Percentiles rank a stretch among this genome's conserved stretches.
Evolutionary conservation across 2,113 vertebrate species (phyloP).

Genomic region (Catharus minimus): DNA sequence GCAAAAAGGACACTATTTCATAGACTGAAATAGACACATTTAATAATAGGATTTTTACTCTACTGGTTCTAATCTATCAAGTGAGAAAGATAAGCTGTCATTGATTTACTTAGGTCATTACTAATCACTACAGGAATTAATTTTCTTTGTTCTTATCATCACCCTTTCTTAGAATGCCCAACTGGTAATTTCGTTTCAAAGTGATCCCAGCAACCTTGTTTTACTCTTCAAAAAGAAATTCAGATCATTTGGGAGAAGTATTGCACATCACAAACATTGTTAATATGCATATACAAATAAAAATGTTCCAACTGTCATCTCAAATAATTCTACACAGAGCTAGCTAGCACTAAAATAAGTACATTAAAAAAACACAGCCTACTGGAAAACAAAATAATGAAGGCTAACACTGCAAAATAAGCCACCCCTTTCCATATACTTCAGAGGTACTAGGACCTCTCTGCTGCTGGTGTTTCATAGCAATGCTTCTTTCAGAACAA

Average conservation of each 20-base stretch:
- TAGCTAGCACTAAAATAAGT: constrained; percentile 33
- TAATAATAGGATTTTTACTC: neutral
- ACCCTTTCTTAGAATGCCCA: neutral
- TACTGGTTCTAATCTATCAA: neutral
- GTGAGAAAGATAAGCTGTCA: neutral
- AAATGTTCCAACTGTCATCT: neutral
- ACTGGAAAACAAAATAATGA: constrained; percentile 64
- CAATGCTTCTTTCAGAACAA: constrained; percentile 65
- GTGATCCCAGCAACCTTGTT: neutral
- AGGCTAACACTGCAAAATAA: constrained; percentile 65
- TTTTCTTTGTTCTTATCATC: neutral
- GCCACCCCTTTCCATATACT: constrained; percentile 60
- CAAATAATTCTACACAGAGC: neutral
- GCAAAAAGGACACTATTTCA: neutral
- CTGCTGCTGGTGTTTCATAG: constrained; percentile 49
- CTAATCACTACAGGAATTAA: neutral
- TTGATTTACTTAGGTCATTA: neutral
- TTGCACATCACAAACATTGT: neutral
- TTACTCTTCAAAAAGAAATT: neutral
- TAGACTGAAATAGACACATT: neutral
- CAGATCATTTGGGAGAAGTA: neutral
- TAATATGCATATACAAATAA: neutral
- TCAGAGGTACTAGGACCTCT: constrained; percentile 7
- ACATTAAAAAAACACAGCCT: constrained; percentile 26
- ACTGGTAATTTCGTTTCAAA: neutral